Evolutionary conservation across 2,888 invertebrate genomes (phyloP).

Genomic region (Sipha maydis): DNA sequence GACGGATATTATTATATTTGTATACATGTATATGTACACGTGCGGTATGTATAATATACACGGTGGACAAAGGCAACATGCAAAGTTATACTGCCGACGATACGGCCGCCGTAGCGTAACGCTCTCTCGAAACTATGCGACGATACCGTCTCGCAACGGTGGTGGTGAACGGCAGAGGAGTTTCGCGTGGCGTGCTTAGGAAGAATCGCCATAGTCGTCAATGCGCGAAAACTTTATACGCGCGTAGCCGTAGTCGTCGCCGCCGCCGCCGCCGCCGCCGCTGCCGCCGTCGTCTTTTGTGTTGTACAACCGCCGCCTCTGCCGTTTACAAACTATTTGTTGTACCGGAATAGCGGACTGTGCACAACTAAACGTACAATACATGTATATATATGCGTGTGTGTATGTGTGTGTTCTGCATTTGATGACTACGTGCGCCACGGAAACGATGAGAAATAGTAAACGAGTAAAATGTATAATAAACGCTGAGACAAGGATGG

Average conservation of each 20-base stretch:
- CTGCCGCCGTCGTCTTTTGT: constrained; percentile 29
- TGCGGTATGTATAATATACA: background rate
- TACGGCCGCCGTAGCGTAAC: constrained; percentile 49
- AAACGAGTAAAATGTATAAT: background rate
- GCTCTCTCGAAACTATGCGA: constrained; percentile 51
- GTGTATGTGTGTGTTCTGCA: background rate
- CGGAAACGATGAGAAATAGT: constrained; percentile 26
- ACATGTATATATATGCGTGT: background rate
- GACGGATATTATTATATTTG: background rate
- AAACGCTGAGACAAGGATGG: background rate
- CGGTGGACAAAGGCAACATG: constrained; percentile 30
- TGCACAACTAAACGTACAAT: background rate
- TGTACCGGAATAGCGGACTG: constrained; percentile 31
- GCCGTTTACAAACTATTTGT: constrained; percentile 52
- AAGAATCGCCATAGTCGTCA: background rate
- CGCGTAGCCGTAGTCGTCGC: background rate
- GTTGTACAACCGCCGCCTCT: background rate
- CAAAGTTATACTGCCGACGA: constrained; percentile 32
- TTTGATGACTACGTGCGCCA: background rate
- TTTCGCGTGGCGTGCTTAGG: background rate
- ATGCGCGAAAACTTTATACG: background rate
- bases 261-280: background rate
- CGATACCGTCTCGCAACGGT: background rate
- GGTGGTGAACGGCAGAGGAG: background rate
- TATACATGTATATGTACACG: background rate